Percentiles rank a stretch among this genome's conserved stretches.
Evolutionary conservation across 2,888 invertebrate species (phyloP).

Genomic region (Tetragonisca angustula): DNA sequence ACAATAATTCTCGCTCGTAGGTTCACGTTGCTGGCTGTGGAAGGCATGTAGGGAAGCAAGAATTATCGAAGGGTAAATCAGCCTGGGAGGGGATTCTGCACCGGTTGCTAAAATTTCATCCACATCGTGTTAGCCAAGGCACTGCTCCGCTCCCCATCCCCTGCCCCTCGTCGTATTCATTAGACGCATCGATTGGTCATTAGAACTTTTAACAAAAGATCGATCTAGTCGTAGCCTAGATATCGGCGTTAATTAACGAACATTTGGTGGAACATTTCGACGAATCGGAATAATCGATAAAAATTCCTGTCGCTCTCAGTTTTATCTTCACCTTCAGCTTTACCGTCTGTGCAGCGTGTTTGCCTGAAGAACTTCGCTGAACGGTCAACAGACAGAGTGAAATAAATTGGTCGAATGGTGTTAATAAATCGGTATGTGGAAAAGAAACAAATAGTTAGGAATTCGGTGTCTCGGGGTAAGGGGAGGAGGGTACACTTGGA

Average conservation of each 20-base stretch:
- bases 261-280: too few species aligned
- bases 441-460: too few species aligned
- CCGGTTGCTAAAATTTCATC: conserved; percentile 5
- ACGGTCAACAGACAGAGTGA: neutral
- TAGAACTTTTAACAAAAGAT: conserved; percentile 2
- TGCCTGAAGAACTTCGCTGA: too few species aligned
- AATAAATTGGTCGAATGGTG: neutral
- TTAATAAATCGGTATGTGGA: neutral
- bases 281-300: neutral
- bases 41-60: neutral
- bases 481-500: neutral
- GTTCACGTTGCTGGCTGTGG: too few species aligned
- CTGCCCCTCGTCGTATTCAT: neutral
- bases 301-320: neutral
- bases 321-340: too few species aligned
- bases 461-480: too few species aligned
- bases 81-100: neutral
- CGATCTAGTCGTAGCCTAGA: neutral
- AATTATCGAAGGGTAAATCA: neutral
- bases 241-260: neutral
- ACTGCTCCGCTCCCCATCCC: neutral
- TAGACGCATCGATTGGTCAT: neutral
- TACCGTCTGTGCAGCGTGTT: neutral
- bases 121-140: neutral
- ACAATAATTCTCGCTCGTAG: too few species aligned